A percentile compares a stretch with the other conserved stretches of the same genome.
Conservation (phyloP, 2,113 vertebrate genomes). For the Tringa solitaria region DNA sequence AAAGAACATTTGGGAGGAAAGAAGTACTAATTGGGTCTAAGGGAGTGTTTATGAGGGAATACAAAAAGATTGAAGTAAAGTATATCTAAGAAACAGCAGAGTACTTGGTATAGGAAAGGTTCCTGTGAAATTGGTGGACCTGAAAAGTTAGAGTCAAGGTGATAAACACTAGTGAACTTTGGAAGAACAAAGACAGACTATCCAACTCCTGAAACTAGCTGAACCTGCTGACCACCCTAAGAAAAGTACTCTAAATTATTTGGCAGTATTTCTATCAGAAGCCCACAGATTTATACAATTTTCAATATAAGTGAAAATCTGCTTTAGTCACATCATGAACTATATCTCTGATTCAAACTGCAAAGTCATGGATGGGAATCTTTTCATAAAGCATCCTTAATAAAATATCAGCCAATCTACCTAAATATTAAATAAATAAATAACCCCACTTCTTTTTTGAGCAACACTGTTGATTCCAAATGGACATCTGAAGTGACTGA, state of each 20-base stretch:
- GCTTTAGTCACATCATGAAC: background rate
- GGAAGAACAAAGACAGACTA: background rate
- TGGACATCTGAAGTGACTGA: background rate
- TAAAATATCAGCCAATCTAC: background rate
- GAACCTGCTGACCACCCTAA: background rate
- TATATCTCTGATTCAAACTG: background rate
- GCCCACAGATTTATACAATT: background rate
- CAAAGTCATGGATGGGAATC: background rate
- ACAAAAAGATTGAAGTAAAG: background rate
- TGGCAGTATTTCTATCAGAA: background rate
- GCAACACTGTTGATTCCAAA: background rate
- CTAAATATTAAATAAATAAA: background rate
- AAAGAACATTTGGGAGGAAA: background rate
- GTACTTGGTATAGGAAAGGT: background rate
- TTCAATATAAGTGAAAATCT: background rate
- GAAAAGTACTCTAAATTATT: background rate
- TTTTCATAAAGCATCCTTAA: background rate
- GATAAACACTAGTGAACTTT: background rate
- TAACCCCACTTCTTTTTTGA: background rate
- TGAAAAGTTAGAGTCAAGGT: background rate
- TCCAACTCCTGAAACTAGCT: background rate
- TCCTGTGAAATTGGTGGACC: background rate
- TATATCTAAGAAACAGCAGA: background rate
- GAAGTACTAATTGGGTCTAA: background rate
- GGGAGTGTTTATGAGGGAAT: background rate